A percentile compares a stretch with the other conserved stretches of the same genome.
Evolutionary conservation across 2,113 vertebrate genomes (phyloP).

Genomic region (Barnardius zonarius): DNA sequence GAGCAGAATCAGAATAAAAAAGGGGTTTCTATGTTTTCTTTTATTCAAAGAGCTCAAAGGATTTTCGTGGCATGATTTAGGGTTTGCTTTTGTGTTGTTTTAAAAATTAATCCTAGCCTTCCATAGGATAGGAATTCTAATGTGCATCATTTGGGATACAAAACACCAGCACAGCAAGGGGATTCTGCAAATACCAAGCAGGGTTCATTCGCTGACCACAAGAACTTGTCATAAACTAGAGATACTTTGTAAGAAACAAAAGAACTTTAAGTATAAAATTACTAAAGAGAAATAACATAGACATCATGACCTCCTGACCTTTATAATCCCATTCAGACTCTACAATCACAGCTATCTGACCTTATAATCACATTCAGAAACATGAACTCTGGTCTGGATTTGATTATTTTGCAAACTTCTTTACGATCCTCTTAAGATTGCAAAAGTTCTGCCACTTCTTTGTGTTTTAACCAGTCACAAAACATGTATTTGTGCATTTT

Average conservation of each 20-base stretch:
- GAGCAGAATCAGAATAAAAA: neutral
- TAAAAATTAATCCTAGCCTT: neutral
- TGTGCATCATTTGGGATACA: neutral
- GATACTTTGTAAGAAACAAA: neutral
- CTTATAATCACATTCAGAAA: neutral
- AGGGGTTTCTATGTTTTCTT: neutral
- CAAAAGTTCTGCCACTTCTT: neutral
- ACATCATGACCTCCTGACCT: neutral
- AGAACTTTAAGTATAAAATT: neutral
- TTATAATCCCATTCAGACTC: neutral
- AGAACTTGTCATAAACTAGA: neutral
- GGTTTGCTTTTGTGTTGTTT: neutral
- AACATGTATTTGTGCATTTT: neutral
- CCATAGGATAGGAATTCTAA: neutral
- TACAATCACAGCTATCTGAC: neutral
- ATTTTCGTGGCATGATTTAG: neutral
- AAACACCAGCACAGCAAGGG: neutral
- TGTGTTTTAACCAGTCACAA: neutral
- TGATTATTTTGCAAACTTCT: neutral
- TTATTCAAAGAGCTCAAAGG: neutral
- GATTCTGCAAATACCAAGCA: neutral
- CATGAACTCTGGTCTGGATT: neutral
- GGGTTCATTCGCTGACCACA: neutral
- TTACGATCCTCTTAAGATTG: neutral
- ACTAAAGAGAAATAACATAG: neutral